Conservation (phyloP, 2,888 invertebrate genomes). For the Belgica antarctica region DNA sequence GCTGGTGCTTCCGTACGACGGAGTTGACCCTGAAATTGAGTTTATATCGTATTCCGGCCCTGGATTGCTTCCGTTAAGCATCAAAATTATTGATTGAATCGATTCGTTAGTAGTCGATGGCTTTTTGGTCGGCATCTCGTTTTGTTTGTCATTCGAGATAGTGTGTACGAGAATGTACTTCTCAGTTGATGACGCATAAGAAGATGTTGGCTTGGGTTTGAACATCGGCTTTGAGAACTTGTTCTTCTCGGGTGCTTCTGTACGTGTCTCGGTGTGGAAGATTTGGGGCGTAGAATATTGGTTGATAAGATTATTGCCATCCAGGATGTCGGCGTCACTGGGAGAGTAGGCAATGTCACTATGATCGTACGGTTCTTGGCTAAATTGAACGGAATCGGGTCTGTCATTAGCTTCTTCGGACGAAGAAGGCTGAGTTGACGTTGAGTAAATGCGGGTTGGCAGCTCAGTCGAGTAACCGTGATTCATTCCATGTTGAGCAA, state of each 20-base stretch:
- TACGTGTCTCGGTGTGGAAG: constrained; percentile 1
- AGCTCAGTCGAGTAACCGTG: constrained; percentile 41
- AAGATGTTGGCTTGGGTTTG: constrained; percentile 57
- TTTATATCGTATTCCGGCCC: constrained; percentile 53
- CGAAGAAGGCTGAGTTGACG: constrained; percentile 36
- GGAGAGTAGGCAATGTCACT: constrained; percentile 62
- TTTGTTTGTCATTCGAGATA: constrained; percentile 54
- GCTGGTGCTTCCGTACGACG: constrained; percentile 40
- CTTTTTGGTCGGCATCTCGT: constrained; percentile 48
- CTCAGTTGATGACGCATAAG: constrained; percentile 50
- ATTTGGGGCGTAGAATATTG: constrained; percentile 47
- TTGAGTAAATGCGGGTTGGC: constrained; percentile 35
- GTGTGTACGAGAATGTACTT: constrained; percentile 62
- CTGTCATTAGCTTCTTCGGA: constrained; percentile 47
- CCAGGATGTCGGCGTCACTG: constrained; percentile 59
- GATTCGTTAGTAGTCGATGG: constrained; percentile 56
- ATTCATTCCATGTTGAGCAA: constrained; percentile 10
- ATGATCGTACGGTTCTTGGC: constrained; percentile 53
- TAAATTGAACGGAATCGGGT: constrained; percentile 47
- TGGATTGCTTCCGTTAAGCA: constrained; percentile 59
- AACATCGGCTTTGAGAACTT: constrained; percentile 59
- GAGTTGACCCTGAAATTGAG: neutral
- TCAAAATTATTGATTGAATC: constrained; percentile 63
- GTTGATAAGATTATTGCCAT: constrained; percentile 24
- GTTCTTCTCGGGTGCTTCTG: constrained; percentile 51